A percentile compares a stretch with the other conserved stretches of the same genome.
phyloP scores from a whole-genome alignment of 1,140 invertebrate genomes.

The Ips nitidus region DNA sequence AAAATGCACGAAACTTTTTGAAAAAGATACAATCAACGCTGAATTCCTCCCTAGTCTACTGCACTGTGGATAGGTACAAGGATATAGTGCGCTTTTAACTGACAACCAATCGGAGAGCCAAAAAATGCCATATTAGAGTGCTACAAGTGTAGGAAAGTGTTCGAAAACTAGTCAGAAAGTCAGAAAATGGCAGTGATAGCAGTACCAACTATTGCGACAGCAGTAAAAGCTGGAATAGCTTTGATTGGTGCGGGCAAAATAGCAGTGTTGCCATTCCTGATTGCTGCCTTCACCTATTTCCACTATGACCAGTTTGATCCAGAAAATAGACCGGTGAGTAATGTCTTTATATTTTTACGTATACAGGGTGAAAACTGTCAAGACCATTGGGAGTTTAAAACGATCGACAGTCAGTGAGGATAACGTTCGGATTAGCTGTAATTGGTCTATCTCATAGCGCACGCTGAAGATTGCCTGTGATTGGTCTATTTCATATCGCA shows the following conservation, averaged over 20 bases:
- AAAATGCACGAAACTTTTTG: neutral
- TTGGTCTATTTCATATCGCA: no score
- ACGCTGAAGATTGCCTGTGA: no score
- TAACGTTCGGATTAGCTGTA: no score
- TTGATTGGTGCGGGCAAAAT: slow-evolving; percentile 71
- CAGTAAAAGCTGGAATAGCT: slow-evolving; percentile 68
- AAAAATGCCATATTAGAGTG: neutral
- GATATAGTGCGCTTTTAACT: slow-evolving; percentile 2
- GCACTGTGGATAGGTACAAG: neutral
- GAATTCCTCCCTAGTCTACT: neutral
- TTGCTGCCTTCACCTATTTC: slow-evolving; percentile 79
- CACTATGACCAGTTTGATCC: slow-evolving; percentile 85
- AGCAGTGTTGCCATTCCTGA: slow-evolving; percentile 73
- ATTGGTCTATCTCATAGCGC: no score
- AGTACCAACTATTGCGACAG: slow-evolving; percentile 48
- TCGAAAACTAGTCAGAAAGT: neutral
- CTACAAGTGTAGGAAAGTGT: neutral
- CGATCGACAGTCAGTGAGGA: no score
- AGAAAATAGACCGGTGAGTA: slow-evolving; percentile 72
- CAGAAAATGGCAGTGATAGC: slow-evolving; percentile 35
- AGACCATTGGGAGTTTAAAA: no score
- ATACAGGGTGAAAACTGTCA: no score
- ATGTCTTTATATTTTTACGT: no score
- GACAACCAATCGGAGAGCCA: neutral
- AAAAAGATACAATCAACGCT: neutral